Base-by-base conservation (phyloP, 1,140 invertebrate species). In the Bactericera cockerelli region DNA sequence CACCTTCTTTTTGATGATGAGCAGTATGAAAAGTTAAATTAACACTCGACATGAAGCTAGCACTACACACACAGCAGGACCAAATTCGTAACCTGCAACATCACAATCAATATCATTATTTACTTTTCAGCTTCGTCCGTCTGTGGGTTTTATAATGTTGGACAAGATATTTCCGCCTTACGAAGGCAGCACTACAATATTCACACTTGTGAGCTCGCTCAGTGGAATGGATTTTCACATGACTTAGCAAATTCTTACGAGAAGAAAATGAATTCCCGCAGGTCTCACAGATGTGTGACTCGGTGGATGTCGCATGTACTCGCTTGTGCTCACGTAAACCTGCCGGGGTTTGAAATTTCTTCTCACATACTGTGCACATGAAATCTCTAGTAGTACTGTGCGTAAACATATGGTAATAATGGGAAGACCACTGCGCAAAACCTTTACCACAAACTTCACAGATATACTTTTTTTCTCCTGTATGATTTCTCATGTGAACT, bases 201-300 rank as follows among this genome's bases (percentile, higher is more conserved):
- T 84, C 79, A 67, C 87, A 90, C 66, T 85, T 81, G 69, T 85
- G 89, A 0, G 87, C 87, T 63, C 86, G 86, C 33, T 85, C 82
- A 16, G 83, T 86, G 42, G 80, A 84, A 70, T 88, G 86, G 16
- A 84, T 73, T 21, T 84, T 75, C 64, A 79, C 78, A 64, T 88
- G 86, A 0, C 84, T 78, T 79, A 83, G 61, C n/a, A 64, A 58
- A 57, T 54, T 55, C 36, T 54, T 58, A 54, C 55, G 28, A n/a
- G 59, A 42, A 10, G 56, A 63, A 61, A 59, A 62, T 57, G n/a
- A 22, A 3, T 16, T 49, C 22, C 42, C 42, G 19, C 42, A 49
- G 8, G 42, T 49, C n/a, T 16, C n/a, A 49, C 42, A 49, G 19
- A 22, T 16, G 22, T 49, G 22, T 22, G 4, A 6, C 19, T 49